Conservation (phyloP, 2,797 vertebrate genomes). For the Bucorvus abyssinicus region DNA sequence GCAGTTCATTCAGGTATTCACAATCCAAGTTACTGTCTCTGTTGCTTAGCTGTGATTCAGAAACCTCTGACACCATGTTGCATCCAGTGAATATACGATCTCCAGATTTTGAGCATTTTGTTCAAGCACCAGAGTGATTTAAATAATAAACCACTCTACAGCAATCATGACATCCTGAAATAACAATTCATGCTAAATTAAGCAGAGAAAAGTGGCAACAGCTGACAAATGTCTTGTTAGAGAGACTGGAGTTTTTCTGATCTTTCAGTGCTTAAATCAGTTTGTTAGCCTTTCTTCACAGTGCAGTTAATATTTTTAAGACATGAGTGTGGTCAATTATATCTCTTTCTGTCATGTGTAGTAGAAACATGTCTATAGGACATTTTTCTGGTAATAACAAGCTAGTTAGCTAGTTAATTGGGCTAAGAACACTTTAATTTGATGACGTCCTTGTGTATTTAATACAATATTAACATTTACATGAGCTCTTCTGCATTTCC, state of each 20-base stretch:
- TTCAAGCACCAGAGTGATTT: constrained; percentile 30
- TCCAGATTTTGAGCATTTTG: constrained; percentile 33
- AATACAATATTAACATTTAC: neutral
- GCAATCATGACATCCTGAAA: constrained; percentile 64
- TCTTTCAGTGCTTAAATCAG: neutral
- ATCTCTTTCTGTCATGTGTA: neutral
- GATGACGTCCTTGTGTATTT: neutral
- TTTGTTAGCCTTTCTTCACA: neutral
- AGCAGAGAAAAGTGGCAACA: constrained; percentile 53
- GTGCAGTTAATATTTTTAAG: neutral
- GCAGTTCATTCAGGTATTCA: neutral
- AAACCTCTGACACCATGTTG: constrained; percentile 2
- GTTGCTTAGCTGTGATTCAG: constrained; percentile 13
- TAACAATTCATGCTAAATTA: constrained; percentile 61
- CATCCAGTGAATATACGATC: neutral
- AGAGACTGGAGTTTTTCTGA: neutral
- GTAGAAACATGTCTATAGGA: neutral
- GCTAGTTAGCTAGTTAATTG: neutral
- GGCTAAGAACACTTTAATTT: neutral
- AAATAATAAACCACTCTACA: constrained; percentile 55
- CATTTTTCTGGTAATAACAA: neutral
- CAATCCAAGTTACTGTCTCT: neutral
- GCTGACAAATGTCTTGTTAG: constrained; percentile 60
- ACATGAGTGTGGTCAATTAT: neutral
- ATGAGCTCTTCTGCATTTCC: neutral